Evolutionary conservation across 2,113 vertebrate genomes (phyloP).

Genomic region (Salvelinus sp.): DNA sequence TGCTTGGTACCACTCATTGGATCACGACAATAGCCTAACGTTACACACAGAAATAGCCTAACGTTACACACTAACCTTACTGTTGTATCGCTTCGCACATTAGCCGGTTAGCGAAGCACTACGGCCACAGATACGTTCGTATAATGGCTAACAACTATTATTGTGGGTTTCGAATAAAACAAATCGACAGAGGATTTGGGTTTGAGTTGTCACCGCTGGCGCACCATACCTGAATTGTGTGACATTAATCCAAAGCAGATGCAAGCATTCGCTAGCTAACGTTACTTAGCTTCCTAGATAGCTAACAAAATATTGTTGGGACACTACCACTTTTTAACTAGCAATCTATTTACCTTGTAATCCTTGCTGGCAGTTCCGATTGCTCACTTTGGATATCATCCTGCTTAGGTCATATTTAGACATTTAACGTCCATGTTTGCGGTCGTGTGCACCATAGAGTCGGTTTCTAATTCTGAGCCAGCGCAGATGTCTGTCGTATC

Average conservation of each 20-base stretch:
- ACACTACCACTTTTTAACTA: not conserved
- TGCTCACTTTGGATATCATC: conserved; percentile 50
- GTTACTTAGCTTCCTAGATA: not conserved
- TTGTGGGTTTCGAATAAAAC: no score
- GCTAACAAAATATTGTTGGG: conserved; percentile 1
- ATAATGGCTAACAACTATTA: no score
- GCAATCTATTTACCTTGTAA: conserved; percentile 52
- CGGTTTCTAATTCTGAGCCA: not conserved
- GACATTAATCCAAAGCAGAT: no score
- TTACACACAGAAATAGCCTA: no score
- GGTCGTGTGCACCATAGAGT: not conserved
- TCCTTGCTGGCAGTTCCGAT: conserved; percentile 54
- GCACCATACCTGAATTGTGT: not conserved
- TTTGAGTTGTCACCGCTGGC: not conserved
- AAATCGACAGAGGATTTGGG: not conserved
- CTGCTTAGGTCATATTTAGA: conserved; percentile 50
- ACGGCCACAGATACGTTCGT: no score
- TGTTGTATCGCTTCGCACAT: no score
- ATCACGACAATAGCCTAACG: no score
- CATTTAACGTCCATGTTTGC: conserved; percentile 66
- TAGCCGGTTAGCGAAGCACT: no score
- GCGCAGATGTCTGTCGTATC: not conserved
- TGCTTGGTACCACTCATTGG: no score
- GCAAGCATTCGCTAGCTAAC: not conserved
- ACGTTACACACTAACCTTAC: no score